Conservation (phyloP, 2,113 vertebrate species). For the Myotis davidii region DNA sequence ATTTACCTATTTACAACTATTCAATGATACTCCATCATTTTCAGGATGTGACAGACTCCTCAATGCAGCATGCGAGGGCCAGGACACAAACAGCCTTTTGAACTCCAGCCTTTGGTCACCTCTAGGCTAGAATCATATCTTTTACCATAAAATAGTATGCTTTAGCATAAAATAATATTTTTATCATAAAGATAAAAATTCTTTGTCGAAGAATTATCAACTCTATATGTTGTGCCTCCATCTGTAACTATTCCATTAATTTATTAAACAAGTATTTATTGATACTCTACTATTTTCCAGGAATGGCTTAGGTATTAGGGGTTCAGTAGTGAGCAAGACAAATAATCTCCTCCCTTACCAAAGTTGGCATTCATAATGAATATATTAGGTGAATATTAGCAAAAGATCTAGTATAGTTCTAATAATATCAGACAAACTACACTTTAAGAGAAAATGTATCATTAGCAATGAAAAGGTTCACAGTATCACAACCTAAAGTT, state of each 20-base stretch:
- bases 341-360: neutral
- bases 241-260: neutral
- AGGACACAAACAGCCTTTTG: neutral
- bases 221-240: neutral
- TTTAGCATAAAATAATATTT: neutral
- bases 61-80: fast-evolving
- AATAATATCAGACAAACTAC: neutral
- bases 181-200: neutral
- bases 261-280: neutral
- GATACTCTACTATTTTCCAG: neutral
- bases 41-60: neutral
- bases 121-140: neutral
- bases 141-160: neutral
- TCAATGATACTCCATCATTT: neutral
- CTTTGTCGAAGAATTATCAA: neutral
- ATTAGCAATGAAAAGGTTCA: neutral
- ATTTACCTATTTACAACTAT: neutral
- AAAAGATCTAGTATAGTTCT: neutral
- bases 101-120: neutral
- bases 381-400: neutral
- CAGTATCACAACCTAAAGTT: neutral
- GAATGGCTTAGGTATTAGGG: neutral
- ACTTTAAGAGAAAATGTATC: neutral
- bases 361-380: neutral
- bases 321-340: neutral